phyloP scores from a whole-genome alignment of 2,888 invertebrate genomes.

The Acronicta aceris region DNA sequence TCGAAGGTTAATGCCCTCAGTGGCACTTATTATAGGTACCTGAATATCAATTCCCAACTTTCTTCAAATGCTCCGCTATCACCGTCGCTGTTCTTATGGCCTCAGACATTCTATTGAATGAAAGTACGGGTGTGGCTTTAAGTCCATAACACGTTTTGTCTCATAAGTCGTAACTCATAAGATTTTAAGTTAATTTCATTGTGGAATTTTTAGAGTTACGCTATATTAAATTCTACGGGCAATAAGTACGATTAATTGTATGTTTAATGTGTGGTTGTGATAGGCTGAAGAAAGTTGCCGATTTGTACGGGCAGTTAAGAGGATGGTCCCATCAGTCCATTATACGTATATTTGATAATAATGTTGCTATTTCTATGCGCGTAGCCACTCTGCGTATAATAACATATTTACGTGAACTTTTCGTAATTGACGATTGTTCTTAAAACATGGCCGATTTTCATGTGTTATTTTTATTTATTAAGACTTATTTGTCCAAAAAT shows the following conservation, averaged over 20 bases:
- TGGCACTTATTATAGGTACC: no score
- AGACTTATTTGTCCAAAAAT: no score
- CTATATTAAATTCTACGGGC: conserved; percentile 50
- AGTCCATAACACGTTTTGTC: conserved; percentile 45
- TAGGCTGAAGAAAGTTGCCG: conserved; percentile 29
- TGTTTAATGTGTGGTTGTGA: conserved; percentile 14
- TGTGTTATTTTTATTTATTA: no score
- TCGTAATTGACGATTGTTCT: no score
- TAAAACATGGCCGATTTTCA: no score
- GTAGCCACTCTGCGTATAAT: no score
- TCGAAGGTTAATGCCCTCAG: no score
- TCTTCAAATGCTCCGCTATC: neutral
- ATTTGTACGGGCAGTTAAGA: neutral
- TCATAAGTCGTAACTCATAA: conserved; percentile 45
- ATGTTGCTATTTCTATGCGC: no score
- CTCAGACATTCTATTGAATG: conserved; percentile 40
- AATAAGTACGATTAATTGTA: conserved; percentile 46
- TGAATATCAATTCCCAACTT: neutral
- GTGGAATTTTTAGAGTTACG: conserved; percentile 51
- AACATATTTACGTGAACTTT: no score
- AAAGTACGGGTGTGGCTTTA: conserved; percentile 51
- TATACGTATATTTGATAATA: no score
- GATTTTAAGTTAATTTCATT: conserved; percentile 40
- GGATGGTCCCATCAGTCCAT: neutral
- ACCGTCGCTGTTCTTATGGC: conserved; percentile 24